Base-by-base conservation (phyloP, 2,797 vertebrate species). In the Anomalospiza imberbis region DNA sequence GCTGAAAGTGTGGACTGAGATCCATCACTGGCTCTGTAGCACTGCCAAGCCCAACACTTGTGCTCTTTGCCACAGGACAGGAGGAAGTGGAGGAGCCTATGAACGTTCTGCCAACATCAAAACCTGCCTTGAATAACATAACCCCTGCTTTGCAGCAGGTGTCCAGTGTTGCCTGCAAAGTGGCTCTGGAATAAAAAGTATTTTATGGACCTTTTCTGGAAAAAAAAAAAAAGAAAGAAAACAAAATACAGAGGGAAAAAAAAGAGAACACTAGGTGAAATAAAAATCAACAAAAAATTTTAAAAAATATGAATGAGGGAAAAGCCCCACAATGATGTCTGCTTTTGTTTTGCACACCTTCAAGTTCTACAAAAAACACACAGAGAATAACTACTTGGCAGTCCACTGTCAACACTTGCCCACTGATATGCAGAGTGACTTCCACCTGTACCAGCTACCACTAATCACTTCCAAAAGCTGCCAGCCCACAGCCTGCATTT, bases 401-500 rank as follows among this genome's bases (percentile, higher is more conserved):
- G 62, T 42, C 62, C 31, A 71, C 45, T 63, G 50, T 54, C 73
- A 93, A 42, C 45, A 29, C 21, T 2, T 57, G 66, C 21, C 51
- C 63, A 71, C 53, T 74, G 72, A 60, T 17, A 60, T 2, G 26
- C 42, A 90, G 55, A 88, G 45, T 19, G 47, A 54, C 60, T 88
- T 75, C 62, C 38, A 89, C 42, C 42, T 73, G 85, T 62, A 91
- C 34, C 48, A 79, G 36, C 28, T 19, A 83, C 58, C 62, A 81
- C 93, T 76, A 75, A 74, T 25, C 57, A 28, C 62, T 72, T 81
- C 57, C 71, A 53, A 76, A 67, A 93, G 85, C 78, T 44, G 62
- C 44, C 61, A 89, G 57, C 68, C 81, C 78, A 60, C 1, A 1
- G 82, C 72, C 78, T 84, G 48, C 61, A 74, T 67, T 7, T 90